phyloP scores from a whole-genome alignment of 1,140 invertebrate genomes.

The Battus philenor region DNA sequence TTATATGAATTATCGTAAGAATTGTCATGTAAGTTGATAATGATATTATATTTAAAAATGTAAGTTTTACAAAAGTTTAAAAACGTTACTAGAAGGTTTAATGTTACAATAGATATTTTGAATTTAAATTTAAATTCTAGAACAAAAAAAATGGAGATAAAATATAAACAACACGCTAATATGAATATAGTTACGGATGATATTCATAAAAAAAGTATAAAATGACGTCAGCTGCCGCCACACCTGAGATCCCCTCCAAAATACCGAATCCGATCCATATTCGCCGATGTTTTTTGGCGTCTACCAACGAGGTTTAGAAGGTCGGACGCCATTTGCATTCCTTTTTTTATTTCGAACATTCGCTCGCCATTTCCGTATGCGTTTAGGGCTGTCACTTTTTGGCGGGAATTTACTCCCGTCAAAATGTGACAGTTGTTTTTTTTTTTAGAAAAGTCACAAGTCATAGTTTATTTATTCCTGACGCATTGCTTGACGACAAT shows the following conservation, averaged over 20 bases:
- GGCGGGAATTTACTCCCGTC: neutral
- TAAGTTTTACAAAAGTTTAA: too few relatives aligned
- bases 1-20: too few relatives aligned
- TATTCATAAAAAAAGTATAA: neutral
- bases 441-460: too few relatives aligned
- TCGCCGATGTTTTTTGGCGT: constrained; percentile 13
- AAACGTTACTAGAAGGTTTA: too few relatives aligned
- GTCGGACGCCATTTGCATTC: neutral
- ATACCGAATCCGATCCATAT: neutral
- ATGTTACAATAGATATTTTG: too few relatives aligned
- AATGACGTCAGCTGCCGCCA: neutral
- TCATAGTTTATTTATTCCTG: too few relatives aligned
- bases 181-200: neutral
- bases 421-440: neutral
- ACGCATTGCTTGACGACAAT: too few relatives aligned
- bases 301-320: neutral
- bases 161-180: neutral
- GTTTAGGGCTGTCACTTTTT: neutral
- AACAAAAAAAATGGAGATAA: neutral
- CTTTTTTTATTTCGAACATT: constrained; percentile 2
- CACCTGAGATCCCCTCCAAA: constrained; percentile 1
- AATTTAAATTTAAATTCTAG: too few relatives aligned
- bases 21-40: too few relatives aligned
- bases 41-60: too few relatives aligned
- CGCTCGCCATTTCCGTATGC: neutral